Percentiles rank a stretch among this genome's conserved stretches.
Conservation (phyloP, 2,113 vertebrate species). For the Proterorhinus semilunaris region DNA sequence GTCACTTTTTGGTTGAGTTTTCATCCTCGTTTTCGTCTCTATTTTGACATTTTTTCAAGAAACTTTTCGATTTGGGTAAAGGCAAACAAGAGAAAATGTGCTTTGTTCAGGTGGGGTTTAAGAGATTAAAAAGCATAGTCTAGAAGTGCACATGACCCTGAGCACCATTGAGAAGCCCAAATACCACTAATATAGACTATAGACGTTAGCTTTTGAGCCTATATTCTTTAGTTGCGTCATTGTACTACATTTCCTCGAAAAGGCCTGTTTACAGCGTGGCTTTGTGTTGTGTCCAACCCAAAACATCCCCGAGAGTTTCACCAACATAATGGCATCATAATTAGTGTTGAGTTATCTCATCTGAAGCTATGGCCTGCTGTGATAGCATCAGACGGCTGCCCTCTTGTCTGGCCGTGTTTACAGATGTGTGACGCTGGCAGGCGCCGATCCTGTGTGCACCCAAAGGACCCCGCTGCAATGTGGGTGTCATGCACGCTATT, state of each 20-base stretch:
- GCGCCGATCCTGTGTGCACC: constrained; percentile 60
- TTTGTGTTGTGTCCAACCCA: constrained; percentile 31
- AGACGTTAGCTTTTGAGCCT: not conserved
- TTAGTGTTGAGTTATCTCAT: constrained; percentile 49
- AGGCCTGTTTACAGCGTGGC: not conserved
- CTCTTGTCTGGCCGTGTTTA: constrained; percentile 60
- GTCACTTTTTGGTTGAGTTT: no score
- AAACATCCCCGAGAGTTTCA: constrained; percentile 23
- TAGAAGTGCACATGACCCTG: no score
- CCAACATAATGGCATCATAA: constrained; percentile 44
- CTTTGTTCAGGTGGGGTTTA: no score
- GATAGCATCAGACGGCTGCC: constrained; percentile 64
- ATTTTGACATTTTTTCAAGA: no score
- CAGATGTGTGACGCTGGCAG: constrained; percentile 45
- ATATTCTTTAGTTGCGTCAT: not conserved
- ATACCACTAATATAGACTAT: not conserved
- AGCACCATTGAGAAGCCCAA: no score
- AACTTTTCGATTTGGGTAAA: no score
- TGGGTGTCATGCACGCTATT: constrained; percentile 26
- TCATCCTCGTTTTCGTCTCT: no score
- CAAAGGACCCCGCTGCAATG: constrained; percentile 23
- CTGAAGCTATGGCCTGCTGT: constrained; percentile 42
- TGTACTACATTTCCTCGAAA: not conserved
- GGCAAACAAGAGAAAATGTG: no score
- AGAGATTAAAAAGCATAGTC: no score